phyloP scores from a whole-genome alignment of 1,140 invertebrate species.

The Hirudo medicinalis region DNA sequence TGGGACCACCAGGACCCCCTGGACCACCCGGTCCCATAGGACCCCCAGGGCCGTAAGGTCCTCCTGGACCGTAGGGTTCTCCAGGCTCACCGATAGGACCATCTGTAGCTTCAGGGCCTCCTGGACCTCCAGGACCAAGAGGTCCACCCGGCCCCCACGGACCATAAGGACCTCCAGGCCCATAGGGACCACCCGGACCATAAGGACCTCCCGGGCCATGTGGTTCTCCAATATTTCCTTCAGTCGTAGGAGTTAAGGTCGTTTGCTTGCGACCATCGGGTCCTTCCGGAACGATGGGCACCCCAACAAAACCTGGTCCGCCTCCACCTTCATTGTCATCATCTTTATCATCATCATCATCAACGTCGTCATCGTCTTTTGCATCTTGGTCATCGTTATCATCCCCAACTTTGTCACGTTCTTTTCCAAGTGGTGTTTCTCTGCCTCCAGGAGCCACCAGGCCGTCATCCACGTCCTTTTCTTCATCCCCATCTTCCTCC shows the following conservation, averaged over 20 bases:
- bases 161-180: too few species aligned
- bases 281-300: too few species aligned
- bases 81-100: background rate
- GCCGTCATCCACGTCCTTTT: background rate
- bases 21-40: background rate
- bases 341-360: slow-evolving; percentile 7
- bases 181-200: too few species aligned
- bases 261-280: too few species aligned
- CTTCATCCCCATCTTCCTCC: background rate
- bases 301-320: background rate
- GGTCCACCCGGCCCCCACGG: too few species aligned
- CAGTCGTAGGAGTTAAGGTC: too few species aligned
- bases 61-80: background rate
- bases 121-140: background rate
- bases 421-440: background rate
- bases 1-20: background rate
- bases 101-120: background rate
- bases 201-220: too few species aligned
- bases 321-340: slow-evolving; percentile 11
- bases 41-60: background rate
- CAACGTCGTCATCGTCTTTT: background rate
- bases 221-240: too few species aligned
- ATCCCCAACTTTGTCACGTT: background rate
- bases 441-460: background rate
- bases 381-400: background rate